A percentile compares a stretch with the other conserved stretches of the same genome.
Evolutionary conservation across 2,888 invertebrate genomes (phyloP).

Genomic region (Stenoptilia bipunctidactyla): DNA sequence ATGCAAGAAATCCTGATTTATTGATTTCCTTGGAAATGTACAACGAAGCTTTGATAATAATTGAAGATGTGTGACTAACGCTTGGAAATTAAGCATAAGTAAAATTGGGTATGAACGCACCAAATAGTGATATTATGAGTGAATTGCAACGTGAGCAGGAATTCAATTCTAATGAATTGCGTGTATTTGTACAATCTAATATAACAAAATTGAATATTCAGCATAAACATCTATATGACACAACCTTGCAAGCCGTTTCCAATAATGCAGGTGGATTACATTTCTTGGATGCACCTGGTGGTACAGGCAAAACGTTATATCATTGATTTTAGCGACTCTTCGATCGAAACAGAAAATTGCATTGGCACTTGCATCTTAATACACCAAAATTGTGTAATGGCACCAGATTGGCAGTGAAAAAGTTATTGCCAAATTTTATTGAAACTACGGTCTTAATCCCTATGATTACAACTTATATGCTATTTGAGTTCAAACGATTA

Average conservation of each 20-base stretch:
- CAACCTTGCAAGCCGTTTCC: slow-evolving; percentile 11
- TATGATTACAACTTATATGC: slow-evolving; percentile 5
- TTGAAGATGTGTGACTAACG: slow-evolving; percentile 6
- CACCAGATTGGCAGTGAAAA: slow-evolving; percentile 2
- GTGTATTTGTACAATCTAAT: slow-evolving; percentile 8
- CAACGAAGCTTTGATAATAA: too few species aligned
- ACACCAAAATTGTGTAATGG: background rate
- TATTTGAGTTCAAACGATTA: slow-evolving; percentile 10
- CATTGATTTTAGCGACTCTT: slow-evolving; percentile 9
- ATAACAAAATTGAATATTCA: slow-evolving; percentile 11
- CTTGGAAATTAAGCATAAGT: slow-evolving; percentile 8
- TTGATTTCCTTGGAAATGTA: too few species aligned
- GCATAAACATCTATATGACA: slow-evolving; percentile 11
- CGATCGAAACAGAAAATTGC: slow-evolving; percentile 7
- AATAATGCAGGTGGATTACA: too few species aligned
- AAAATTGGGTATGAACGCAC: slow-evolving; percentile 8
- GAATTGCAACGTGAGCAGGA: slow-evolving; percentile 11
- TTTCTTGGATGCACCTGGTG: too few species aligned
- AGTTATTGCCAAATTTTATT: slow-evolving; percentile 11
- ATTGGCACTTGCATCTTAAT: slow-evolving; percentile 9
- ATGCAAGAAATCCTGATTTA: too few species aligned
- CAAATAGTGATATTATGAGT: slow-evolving; percentile 5
- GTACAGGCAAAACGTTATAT: slow-evolving; percentile 11
- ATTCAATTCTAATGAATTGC: slow-evolving; percentile 8
- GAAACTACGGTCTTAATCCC: slow-evolving; percentile 9